phyloP scores from a whole-genome alignment of 2,888 invertebrate genomes.

The Epinotia bilunana region DNA sequence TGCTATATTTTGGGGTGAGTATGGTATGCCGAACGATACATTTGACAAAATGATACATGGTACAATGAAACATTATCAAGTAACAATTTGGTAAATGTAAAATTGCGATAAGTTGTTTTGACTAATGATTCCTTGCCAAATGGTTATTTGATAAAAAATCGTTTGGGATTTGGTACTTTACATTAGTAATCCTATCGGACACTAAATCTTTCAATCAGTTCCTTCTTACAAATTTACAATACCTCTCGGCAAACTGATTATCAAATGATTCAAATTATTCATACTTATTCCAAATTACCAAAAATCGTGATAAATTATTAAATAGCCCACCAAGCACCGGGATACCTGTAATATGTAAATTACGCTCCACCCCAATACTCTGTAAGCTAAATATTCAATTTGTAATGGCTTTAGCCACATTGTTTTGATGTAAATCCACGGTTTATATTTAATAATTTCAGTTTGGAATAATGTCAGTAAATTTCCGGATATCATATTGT shows the following conservation, averaged over 20 bases:
- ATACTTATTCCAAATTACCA: not conserved
- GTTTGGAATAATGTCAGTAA: not conserved
- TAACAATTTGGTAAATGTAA: too few relatives aligned
- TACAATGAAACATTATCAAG: too few relatives aligned
- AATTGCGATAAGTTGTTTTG: too few relatives aligned
- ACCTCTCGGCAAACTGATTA: not conserved
- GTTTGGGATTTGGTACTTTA: too few relatives aligned
- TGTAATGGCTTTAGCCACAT: not conserved
- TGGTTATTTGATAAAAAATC: too few relatives aligned
- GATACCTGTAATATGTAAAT: not conserved
- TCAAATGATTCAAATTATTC: not conserved
- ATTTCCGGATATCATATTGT: not conserved
- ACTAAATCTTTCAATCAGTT: too few relatives aligned
- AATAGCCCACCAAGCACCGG: not conserved
- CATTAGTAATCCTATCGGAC: too few relatives aligned
- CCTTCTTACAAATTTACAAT: too few relatives aligned
- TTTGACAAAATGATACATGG: too few relatives aligned
- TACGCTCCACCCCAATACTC: not conserved
- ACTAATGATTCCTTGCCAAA: too few relatives aligned
- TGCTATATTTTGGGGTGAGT: too few relatives aligned
- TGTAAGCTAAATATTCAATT: constrained; percentile 2
- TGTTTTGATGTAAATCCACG: constrained; percentile 7
- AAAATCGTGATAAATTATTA: not conserved
- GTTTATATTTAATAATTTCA: constrained; percentile 2
- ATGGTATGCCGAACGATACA: too few relatives aligned